Conservation (phyloP, 2,797 vertebrate genomes). For the Dermochelys coriacea region DNA sequence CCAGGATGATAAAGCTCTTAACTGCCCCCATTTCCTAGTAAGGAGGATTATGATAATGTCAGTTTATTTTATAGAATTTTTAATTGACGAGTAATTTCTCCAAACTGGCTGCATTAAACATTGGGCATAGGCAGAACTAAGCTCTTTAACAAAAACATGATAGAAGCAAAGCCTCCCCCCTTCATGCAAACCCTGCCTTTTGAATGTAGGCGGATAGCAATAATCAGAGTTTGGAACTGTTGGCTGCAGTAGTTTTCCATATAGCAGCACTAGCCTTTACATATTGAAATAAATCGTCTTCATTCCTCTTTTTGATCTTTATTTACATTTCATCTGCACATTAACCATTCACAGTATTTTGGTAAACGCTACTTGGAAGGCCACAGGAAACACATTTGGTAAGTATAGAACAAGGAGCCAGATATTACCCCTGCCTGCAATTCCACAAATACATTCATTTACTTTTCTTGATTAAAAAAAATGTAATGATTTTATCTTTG, state of each 20-base stretch:
- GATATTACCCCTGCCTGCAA: background rate
- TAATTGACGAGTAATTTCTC: conserved; percentile 58
- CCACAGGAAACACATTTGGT: background rate
- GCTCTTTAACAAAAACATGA: conserved; percentile 41
- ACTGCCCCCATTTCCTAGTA: conserved; percentile 52
- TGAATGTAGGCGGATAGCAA: conserved; percentile 1
- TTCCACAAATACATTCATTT: background rate
- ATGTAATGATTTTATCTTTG: background rate
- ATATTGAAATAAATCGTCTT: conserved; percentile 53
- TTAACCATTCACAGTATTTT: background rate
- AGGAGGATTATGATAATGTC: conserved; percentile 61
- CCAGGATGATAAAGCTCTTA: conserved; percentile 43
- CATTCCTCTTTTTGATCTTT: conserved; percentile 18
- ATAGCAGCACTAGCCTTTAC: conserved; percentile 9
- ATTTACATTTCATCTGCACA: conserved; percentile 42
- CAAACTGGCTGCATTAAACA: conserved; percentile 4
- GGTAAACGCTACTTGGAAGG: background rate
- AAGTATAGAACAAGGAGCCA: conserved; percentile 16
- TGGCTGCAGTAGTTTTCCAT: conserved; percentile 29
- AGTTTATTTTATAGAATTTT: conserved; percentile 56
- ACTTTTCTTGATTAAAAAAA: conserved; percentile 16
- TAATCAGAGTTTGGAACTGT: background rate
- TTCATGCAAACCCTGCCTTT: background rate
- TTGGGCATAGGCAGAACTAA: conserved; percentile 47
- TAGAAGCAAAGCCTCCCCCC: background rate